Percentiles rank a stretch among this genome's conserved stretches.
Evolutionary conservation across 2,797 vertebrate genomes (phyloP).

Genomic region (Bryconaethiops microstoma): DNA sequence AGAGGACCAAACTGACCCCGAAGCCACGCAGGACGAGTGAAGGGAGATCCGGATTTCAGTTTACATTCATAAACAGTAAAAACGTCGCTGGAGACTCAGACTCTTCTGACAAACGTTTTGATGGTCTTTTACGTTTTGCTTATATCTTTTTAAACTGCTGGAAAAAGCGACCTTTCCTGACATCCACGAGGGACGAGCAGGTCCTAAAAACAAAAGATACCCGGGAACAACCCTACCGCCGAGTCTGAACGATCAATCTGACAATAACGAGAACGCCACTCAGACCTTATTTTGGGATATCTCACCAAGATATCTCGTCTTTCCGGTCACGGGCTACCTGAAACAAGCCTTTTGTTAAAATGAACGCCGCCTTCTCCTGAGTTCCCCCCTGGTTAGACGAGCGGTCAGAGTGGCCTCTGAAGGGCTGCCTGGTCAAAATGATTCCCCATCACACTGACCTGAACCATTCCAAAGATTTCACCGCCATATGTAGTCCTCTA

Average conservation of each 20-base stretch:
- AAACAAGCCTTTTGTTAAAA: constrained; percentile 11
- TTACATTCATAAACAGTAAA: background rate
- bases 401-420: constrained; percentile 23
- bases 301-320: background rate
- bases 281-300: no score
- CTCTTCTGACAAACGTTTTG: constrained; percentile 20
- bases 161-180: background rate
- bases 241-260: no score
- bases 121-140: constrained; percentile 1
- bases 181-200: background rate
- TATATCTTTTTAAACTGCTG: background rate
- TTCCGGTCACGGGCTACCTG: no score
- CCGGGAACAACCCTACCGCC: no score
- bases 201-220: no score
- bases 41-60: constrained; percentile 27
- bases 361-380: constrained; percentile 8
- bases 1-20: constrained; percentile 16
- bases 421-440: constrained; percentile 50
- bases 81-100: constrained; percentile 38
- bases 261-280: no score
- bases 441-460: constrained; percentile 55
- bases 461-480: constrained; percentile 49
- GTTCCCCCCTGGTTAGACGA: background rate
- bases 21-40: constrained; percentile 25
- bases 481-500: constrained; percentile 41